Base-by-base conservation (phyloP, 1,140 invertebrate species). In the Apis laboriosa region DNA sequence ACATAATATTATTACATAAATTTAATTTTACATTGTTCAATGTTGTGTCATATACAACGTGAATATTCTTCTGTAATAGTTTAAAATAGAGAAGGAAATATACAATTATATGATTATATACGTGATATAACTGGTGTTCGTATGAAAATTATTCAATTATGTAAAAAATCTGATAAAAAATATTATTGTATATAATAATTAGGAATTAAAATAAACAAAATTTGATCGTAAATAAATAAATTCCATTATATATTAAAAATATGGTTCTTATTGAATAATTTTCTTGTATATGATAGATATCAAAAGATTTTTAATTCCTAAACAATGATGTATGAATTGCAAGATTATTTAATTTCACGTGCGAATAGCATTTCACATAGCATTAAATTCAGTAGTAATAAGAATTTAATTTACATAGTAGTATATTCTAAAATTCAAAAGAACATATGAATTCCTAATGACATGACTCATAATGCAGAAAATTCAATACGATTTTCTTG, bases 111-210 rank as follows among this genome's bases (percentile, higher is more conserved):
- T 34, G 28, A n/a, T 43, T 28, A 7, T 2, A 9, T 61, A 66
- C 17, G n/a, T 24, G 78, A 61, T 55, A 19, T 34, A 61, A 28
- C 28, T 15, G 11, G 12, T 56, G 9, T 19, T n/a, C 17, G 21
- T 9, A 67, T 1, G 51, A 21, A 66, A 80, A 80, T 66, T 64
- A 66, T n/a, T 7, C 17, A 1, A 61, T 80, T 80, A 80, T 21
- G 34, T 66, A 80, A 80, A 56, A 43, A 8, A 15, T 34, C 28
- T 19, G 9, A 75, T 13, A 55, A 13, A 60, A 34, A 34, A 28
- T 4, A 15, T 55, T 13, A 63, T 13, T 17, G 24, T 63, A 13
- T 15, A 56, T 0, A 56, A 56, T 56, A 56, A 7, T 56, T 17
- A 17, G 15, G 0, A 56, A 7, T 17, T 56, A 2, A 56, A 56